Evolutionary conservation across 2,888 invertebrate species (phyloP).

Genomic region (Leptura quadrifasciata): DNA sequence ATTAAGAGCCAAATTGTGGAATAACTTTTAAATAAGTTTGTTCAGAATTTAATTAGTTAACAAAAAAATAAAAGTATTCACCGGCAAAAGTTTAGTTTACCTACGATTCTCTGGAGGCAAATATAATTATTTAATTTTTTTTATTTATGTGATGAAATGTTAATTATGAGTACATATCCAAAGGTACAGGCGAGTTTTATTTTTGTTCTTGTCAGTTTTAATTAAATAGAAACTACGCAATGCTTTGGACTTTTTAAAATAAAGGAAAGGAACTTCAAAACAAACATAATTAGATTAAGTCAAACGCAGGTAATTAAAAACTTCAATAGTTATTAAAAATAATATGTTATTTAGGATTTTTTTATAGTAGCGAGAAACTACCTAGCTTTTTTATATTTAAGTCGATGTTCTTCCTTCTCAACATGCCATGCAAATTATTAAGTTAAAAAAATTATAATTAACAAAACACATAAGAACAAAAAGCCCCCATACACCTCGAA

Average conservation of each 20-base stretch:
- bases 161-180: neutral
- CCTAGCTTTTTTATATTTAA: too few species aligned
- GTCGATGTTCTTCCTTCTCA: too few species aligned
- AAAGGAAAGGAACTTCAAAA: neutral
- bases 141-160: neutral
- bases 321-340: neutral
- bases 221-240: neutral
- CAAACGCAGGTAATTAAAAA: neutral
- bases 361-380: too few species aligned
- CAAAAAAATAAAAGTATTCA: constrained; percentile 42
- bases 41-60: constrained; percentile 50
- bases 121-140: neutral
- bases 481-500: too few species aligned
- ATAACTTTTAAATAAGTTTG: constrained; percentile 44
- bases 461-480: too few species aligned
- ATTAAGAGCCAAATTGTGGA: constrained; percentile 49
- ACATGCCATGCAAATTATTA: too few species aligned
- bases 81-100: neutral
- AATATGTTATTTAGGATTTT: too few species aligned
- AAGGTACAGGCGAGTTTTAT: neutral
- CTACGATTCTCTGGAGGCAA: neutral
- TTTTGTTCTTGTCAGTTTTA: neutral
- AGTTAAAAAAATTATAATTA: too few species aligned
- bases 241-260: neutral
- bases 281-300: neutral